Evolutionary conservation across 2,113 vertebrate species (phyloP).

Genomic region (Piaya cayana): DNA sequence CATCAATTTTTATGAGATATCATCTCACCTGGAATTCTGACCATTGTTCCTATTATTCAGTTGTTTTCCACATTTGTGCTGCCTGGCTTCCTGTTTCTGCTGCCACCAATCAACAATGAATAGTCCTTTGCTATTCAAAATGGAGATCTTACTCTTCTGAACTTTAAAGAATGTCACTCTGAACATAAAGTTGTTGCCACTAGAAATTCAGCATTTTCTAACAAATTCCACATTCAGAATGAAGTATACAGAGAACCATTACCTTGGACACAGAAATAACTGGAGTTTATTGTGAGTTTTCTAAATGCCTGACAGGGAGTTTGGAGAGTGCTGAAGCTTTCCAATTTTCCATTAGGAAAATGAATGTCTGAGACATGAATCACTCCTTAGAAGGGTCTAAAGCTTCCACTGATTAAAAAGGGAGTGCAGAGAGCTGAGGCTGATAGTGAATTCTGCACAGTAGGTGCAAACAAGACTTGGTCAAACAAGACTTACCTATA

Average conservation of each 20-base stretch:
- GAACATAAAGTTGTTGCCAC: not conserved
- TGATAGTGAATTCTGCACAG: not conserved
- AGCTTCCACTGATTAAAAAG: slow-evolving; percentile 21
- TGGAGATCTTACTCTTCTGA: not conserved
- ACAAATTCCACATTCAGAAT: not conserved
- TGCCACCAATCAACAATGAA: not conserved
- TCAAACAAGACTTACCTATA: not conserved
- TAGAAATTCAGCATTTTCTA: slow-evolving; percentile 10
- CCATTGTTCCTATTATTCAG: not conserved
- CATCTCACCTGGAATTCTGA: not conserved
- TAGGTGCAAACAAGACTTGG: not conserved
- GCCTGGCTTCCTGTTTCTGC: not conserved
- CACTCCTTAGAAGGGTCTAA: not conserved
- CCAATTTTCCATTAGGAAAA: slow-evolving; percentile 19
- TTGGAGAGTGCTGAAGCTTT: slow-evolving; percentile 2
- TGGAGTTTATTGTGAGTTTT: slow-evolving; percentile 3
- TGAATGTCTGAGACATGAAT: slow-evolving; percentile 13
- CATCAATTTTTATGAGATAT: slow-evolving; percentile 7
- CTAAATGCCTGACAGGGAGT: not conserved
- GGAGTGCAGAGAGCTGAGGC: not conserved
- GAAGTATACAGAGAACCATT: not conserved
- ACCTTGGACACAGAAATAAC: not conserved
- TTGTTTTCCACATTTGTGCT: slow-evolving; percentile 31
- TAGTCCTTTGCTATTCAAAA: not conserved
- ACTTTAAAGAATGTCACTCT: not conserved